A percentile compares a stretch with the other conserved stretches of the same genome.
These are phyloP conservation scores for Pelobates fuscus DNA, from an alignment of 2,113 vertebrate species.

Conservation along the genomic window DNA sequence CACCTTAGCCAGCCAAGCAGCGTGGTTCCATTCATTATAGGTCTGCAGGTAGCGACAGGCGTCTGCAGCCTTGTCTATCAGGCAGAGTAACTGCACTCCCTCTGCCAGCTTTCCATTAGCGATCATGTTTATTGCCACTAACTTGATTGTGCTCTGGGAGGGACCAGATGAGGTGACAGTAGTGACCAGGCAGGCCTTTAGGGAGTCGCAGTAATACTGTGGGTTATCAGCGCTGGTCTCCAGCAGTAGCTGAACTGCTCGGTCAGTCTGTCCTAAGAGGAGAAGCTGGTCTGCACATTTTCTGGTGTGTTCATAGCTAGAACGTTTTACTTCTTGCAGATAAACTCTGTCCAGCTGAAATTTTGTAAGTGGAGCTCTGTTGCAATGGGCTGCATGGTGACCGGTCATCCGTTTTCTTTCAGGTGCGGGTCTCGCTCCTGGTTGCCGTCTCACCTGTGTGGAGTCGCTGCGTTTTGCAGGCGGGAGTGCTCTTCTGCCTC, in stretches of 20 bases:
- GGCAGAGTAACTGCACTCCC: conserved; percentile 94
- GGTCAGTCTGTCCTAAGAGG: conserved; percentile 96
- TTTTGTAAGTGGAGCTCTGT: too few species aligned
- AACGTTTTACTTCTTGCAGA: conserved; percentile 93
- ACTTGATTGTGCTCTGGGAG: conserved; percentile 96
- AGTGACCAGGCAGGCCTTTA: conserved; percentile 96
- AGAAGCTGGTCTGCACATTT: conserved; percentile 97
- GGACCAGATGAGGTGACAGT: conserved; percentile 96
- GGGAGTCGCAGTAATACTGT: conserved; percentile 95
- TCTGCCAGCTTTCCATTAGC: conserved; percentile 95
- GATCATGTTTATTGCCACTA: conserved; percentile 99
- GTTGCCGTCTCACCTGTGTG: too few species aligned
- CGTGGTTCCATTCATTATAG: conserved; percentile 93
- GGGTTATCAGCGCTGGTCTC: conserved; percentile 94
- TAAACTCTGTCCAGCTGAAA: conserved; percentile 96
- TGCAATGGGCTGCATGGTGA: too few species aligned
- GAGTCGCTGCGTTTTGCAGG: too few species aligned
- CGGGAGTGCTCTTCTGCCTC: too few species aligned
- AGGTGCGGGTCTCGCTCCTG: too few species aligned
- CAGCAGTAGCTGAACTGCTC: conserved; percentile 91
- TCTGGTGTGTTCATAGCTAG: conserved; percentile 95
- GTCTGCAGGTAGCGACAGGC: conserved; percentile 98
- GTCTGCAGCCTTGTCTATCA: conserved; percentile 96
- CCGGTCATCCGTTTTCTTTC: too few species aligned
- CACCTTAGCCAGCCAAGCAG: conserved; percentile 96